Evolutionary conservation across 2,888 invertebrate genomes (phyloP), one percentile per base, ranked within the genome.

Genomic region (Lithosia quadra): DNA sequence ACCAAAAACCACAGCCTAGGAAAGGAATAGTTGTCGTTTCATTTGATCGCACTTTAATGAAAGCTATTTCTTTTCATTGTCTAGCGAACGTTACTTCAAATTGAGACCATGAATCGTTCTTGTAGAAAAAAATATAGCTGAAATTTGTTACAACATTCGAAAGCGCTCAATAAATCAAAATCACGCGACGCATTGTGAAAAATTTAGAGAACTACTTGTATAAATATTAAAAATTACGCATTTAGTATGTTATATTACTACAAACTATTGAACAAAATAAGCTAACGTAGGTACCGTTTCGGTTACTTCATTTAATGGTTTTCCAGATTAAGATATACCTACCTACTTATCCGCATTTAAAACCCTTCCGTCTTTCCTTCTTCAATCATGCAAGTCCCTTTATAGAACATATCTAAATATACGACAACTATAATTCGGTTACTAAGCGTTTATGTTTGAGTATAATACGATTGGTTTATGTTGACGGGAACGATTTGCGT

Each of bases 1-100:
- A 49, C 65, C 43, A 65, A 65, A 56, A 65, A 58, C 58, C 43
- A 33, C 33, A n/a, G 33, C n/a, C 43, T 24, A 7, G 10, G 1
- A 34, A 59, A 63, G 24, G 33, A 63, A 67, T 63, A 59, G 36
- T 68, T 68, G 63, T 63, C 63, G 34, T 63, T 68, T 59, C 53
- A 63, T 63, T 63, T 63, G 53, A 59, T 68, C 49, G 34, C n/a
- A 53, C 22, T 39, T 58, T 63, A 63, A 68, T 68, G 63, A 63
- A 63, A 68, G 63, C 63, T 36, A 68, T 68, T 63, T 53, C 53
- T 63, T 68, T 36, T 58, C 53, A 63, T 68, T 53, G 58, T 63
- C 59, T 59, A 55, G 58, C 8, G 58, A 68, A 53, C 59, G 39
- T 59, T 63, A 49, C 53, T 63, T 63, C 18, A 58, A 65, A 66